phyloP scores from a whole-genome alignment of 1,140 invertebrate species.

The Achroia grisella region DNA sequence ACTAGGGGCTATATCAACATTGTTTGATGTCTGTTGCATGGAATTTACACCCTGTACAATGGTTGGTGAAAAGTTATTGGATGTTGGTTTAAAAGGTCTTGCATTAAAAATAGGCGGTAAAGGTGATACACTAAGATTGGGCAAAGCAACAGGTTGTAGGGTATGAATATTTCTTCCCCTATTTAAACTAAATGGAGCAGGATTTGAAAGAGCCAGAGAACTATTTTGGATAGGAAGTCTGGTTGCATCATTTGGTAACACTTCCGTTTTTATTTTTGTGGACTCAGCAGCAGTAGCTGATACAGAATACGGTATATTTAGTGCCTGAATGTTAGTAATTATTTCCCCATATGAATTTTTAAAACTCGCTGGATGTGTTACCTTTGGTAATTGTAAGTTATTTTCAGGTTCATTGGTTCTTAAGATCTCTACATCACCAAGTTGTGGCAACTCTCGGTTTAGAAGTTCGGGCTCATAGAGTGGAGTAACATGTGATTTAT shows the following conservation, averaged over 20 bases:
- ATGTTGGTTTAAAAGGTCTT: conserved; percentile 63
- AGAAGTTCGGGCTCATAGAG: conserved; percentile 21
- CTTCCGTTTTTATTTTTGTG: conserved; percentile 50
- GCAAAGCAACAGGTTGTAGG: conserved; percentile 71
- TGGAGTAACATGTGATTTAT: conserved; percentile 14
- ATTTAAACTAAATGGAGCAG: conserved; percentile 58
- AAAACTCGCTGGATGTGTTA: conserved; percentile 41
- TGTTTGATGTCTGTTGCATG: conserved; percentile 30
- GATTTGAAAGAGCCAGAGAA: conserved; percentile 47
- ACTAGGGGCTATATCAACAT: conserved; percentile 75
- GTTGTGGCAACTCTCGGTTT: conserved; percentile 31
- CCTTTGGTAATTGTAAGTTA: conserved; percentile 49
- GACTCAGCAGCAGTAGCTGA: conserved; percentile 56
- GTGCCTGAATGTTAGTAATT: conserved; percentile 38
- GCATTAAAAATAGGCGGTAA: conserved; percentile 76
- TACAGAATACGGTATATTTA: conserved; percentile 45
- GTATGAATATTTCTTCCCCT: conserved; percentile 63
- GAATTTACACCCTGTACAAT: conserved; percentile 30
- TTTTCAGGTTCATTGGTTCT: conserved; percentile 20
- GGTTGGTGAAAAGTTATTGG: conserved; percentile 21
- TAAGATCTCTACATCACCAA: conserved; percentile 33
- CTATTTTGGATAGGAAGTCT: conserved; percentile 26
- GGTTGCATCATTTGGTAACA: conserved; percentile 28
- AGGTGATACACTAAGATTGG: conserved; percentile 70
- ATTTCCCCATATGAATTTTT: conserved; percentile 62